phyloP scores from a whole-genome alignment of 2,797 vertebrate species.

The Cryptoblepharus egeriae region DNA sequence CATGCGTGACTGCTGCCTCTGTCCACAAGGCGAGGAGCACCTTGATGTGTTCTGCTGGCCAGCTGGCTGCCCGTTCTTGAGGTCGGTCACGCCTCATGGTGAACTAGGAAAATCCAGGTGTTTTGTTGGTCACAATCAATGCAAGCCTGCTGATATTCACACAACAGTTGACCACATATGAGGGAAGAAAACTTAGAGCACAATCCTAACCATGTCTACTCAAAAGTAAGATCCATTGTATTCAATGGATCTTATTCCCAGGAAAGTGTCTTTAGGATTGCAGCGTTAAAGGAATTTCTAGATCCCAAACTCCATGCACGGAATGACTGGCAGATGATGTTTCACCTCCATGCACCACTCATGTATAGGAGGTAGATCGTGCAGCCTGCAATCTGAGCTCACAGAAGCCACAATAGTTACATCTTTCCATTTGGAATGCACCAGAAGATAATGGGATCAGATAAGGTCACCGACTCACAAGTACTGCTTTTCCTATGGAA shows the following conservation, averaged over 20 bases:
- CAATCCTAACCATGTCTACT: no score
- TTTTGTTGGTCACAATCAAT: not conserved
- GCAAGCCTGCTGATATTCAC: not conserved
- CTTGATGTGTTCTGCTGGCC: slow-evolving; percentile 40
- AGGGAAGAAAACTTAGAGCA: not conserved
- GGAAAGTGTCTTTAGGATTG: no score
- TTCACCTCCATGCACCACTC: slow-evolving; percentile 3
- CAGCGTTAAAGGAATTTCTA: no score
- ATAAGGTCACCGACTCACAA: slow-evolving; percentile 6
- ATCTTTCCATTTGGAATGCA: not conserved
- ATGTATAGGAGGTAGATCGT: not conserved
- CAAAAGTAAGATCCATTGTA: no score
- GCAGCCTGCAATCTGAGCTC: not conserved
- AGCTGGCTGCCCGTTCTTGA: slow-evolving; percentile 39
- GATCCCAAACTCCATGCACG: not conserved
- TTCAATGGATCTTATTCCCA: no score
- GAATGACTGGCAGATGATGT: not conserved
- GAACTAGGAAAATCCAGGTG: not conserved
- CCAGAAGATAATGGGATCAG: no score
- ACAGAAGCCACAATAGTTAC: not conserved
- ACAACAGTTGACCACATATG: not conserved
- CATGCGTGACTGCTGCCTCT: slow-evolving; percentile 33
- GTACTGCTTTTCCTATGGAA: slow-evolving; percentile 3
- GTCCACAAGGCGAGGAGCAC: slow-evolving; percentile 41
- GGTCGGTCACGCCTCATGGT: slow-evolving; percentile 37